Evolutionary conservation across 1,140 invertebrate species (phyloP), one percentile per base, ranked within the genome.

Genomic region (Drosophila micromelanica): DNA sequence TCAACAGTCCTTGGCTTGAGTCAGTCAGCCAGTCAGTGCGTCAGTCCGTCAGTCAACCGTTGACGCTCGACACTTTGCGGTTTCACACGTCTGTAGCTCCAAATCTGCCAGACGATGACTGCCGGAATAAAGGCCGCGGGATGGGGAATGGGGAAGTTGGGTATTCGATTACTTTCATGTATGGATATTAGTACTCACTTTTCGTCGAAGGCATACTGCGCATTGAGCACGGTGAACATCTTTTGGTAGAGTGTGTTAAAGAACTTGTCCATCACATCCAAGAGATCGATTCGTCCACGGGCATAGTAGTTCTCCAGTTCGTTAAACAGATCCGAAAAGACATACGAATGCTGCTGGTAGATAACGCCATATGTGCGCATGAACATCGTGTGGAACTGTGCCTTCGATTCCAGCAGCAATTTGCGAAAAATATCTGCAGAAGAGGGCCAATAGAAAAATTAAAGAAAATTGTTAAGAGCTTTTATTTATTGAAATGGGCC

Each of bases 141-240:
- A 13, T 15, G 32, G 32, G 32, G 13, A 13, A 9, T 15, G 32
- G 32, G 38, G 55, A n/a, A 42, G 43, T 42, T 51, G 17, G 43
- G 56, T 51, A 57, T 62, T 62, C 56, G 56, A 59, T 73, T 54
- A 61, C 59, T 48, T 30, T 38, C 20, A 27, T 35, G 38, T 11
- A 20, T 17, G 52, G 42, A 48, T 57, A 73, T 57, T 37, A 15
- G 27, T 77, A 94, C 94, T 94, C 93, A 98, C 94, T 96, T 96
- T 43, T 96, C 95, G 91, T 97, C 95, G 86, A 99, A 98, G 45
- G 93, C 93, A 90, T 98, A 98, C 91, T 98, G 97, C 4, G 95
- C 94, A 92, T 99, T 99, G 65, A 99, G 93, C 23, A 99, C 97
- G 0, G 95, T 96, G 93, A 99, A 99, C 98, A 99, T 99, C 91